phyloP scores from a whole-genome alignment of 2,888 invertebrate species.

The Andrena praecox region DNA sequence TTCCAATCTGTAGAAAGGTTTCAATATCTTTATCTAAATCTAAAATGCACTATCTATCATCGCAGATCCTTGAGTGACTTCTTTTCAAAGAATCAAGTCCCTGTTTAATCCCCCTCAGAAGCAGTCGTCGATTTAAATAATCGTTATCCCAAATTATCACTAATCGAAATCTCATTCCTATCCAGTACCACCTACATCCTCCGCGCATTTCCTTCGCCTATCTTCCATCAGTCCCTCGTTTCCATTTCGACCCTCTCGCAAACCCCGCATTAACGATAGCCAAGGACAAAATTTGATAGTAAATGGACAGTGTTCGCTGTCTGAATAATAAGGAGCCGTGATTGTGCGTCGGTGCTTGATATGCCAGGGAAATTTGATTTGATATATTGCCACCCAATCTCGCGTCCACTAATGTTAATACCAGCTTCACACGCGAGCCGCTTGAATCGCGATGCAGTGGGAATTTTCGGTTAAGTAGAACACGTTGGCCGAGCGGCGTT shows the following conservation, averaged over 20 bases:
- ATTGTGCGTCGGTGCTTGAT: slow-evolving; percentile 25
- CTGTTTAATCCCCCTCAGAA: not conserved
- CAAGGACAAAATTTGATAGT: slow-evolving; percentile 14
- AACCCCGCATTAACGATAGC: not conserved
- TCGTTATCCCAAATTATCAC: slow-evolving; percentile 8
- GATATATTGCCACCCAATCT: slow-evolving; percentile 41
- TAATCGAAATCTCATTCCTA: slow-evolving; percentile 12
- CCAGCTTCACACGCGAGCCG: slow-evolving; percentile 41
- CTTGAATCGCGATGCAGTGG: slow-evolving; percentile 16
- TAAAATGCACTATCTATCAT: not conserved
- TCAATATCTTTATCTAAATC: not conserved
- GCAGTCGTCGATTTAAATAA: slow-evolving; percentile 4
- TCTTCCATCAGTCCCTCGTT: not conserved
- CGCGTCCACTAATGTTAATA: slow-evolving; percentile 33
- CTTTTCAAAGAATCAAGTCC: not conserved
- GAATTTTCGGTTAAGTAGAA: slow-evolving; percentile 41
- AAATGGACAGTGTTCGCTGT: slow-evolving; percentile 5
- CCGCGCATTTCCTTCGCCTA: not conserved
- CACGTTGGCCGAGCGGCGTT: not conserved
- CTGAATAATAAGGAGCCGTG: slow-evolving; percentile 28
- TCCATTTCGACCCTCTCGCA: not conserved
- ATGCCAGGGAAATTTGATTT: slow-evolving; percentile 41
- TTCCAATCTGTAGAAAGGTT: not conserved
- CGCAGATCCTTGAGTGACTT: not conserved
- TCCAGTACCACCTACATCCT: not conserved